phyloP scores from a whole-genome alignment of 2,113 vertebrate species.

The Malaclemys terrapin region DNA sequence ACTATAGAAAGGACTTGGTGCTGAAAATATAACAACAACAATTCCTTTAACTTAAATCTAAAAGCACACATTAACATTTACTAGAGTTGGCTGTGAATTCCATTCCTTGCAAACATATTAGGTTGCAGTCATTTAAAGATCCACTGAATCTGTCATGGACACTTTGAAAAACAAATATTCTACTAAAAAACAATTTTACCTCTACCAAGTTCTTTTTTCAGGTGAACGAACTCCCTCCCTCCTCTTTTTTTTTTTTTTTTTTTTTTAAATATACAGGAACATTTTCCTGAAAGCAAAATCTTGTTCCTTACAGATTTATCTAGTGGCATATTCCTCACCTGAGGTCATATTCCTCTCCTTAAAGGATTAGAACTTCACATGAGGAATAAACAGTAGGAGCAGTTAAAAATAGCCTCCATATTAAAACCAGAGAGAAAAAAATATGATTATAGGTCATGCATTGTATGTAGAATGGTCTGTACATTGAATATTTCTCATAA shows the following conservation, averaged over 20 bases:
- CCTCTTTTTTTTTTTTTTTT: too few relatives aligned
- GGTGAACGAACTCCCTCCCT: not conserved
- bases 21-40: constrained; percentile 14
- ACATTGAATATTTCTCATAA: constrained; percentile 4
- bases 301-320: not conserved
- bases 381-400: not conserved
- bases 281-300: not conserved
- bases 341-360: not conserved
- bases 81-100: not conserved
- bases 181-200: not conserved
- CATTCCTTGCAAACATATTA: not conserved
- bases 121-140: constrained; percentile 18
- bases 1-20: constrained; percentile 1
- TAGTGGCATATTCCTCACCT: not conserved
- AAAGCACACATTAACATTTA: constrained; percentile 38
- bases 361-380: not conserved
- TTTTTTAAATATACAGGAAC: not conserved
- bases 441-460: not conserved
- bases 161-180: not conserved
- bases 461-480: not conserved
- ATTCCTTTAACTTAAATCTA: constrained; percentile 21
- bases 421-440: not conserved
- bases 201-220: not conserved
- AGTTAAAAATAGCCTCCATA: not conserved
- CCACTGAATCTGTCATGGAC: not conserved